Base-by-base conservation (phyloP, 2,888 invertebrate genomes). In the Stramonita haemastoma region DNA sequence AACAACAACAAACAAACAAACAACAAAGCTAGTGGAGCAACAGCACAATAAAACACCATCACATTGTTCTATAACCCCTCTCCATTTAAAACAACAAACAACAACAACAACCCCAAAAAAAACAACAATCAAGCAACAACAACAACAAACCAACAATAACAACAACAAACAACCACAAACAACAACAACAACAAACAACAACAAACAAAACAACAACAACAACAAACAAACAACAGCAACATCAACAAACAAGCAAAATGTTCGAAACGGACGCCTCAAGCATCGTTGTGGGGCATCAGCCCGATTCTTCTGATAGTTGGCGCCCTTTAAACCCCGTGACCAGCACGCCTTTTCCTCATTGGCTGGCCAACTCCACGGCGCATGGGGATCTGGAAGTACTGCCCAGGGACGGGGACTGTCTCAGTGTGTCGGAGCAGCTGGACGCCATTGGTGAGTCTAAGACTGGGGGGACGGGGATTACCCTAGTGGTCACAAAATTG, bases 321-420 rank as follows among this genome's bases (percentile, higher is more conserved):
- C 13, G n/a, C 66, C 19, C 17, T 84, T 13, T 89, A n/a, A n/a
- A 46, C 26, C 89, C 85, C 89, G 46, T 89, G 29, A 32, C 46
- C 57, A 89, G 89, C 77, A 73, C 85, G 5, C 85, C 89, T 22
- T 0, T 56, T 34, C 89, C 89, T 29, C 85, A 89, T 84, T 89
- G 89, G 89, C 32, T 85, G 73, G 84, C 89, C 85, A 89, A 66
- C 73, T 15, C 73, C 70, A 36, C 34, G 6, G 66, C 73, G 2
- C 85, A 89, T 36, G 85, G n/a, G 89, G 89, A 1, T 89, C 8
- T 89, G 89, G 89, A 70, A 32, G 32, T 85, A 73, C 77, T 89
- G 89, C 17, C 11, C 0, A 13, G 8, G 1, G 87, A 36, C 0
- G 88, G 70, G 46, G 60, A n/a, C 0, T 89, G 89, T 36, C 11